Percentiles rank a stretch among this genome's conserved stretches.
Evolutionary conservation across 2,888 invertebrate species (phyloP).

Genomic region (Carcina quercana): DNA sequence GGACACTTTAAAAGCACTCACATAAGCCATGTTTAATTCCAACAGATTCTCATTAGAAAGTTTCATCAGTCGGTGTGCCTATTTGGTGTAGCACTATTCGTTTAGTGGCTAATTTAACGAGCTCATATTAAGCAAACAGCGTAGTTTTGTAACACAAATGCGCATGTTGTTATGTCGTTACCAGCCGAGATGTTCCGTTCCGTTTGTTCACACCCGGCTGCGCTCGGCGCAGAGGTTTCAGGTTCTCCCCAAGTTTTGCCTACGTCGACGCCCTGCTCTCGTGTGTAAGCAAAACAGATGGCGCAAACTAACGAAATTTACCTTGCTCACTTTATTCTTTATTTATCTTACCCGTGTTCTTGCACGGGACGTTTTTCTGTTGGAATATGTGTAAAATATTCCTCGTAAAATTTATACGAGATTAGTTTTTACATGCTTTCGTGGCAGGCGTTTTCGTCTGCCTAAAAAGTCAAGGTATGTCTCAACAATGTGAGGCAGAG

Average conservation of each 20-base stretch:
- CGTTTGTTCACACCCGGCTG: slow-evolving; percentile 20
- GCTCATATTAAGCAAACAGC: slow-evolving; percentile 24
- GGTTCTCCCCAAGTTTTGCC: slow-evolving; percentile 19
- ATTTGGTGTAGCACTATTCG: slow-evolving; percentile 13
- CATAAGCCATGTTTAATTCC: no score
- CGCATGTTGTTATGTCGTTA: slow-evolving; percentile 18
- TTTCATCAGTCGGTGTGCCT: slow-evolving; percentile 2
- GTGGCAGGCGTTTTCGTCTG: no score
- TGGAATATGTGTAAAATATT: no score
- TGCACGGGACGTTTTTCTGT: no score
- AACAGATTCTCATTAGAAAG: slow-evolving; percentile 7
- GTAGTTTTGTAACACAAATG: slow-evolving; percentile 23
- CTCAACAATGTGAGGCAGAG: no score
- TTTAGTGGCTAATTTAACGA: slow-evolving; percentile 24
- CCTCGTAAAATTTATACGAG: no score
- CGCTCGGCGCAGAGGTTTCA: slow-evolving; percentile 13
- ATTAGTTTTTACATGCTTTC: no score
- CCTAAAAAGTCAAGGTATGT: no score
- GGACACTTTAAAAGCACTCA: no score
- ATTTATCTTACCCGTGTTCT: no score
- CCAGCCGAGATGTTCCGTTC: not conserved
- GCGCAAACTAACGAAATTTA: slow-evolving; percentile 2
- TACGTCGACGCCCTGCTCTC: slow-evolving; percentile 21
- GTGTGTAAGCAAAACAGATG: slow-evolving; percentile 18
- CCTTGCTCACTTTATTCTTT: no score